Base-by-base conservation (phyloP, 2,113 vertebrate species). In the Dermatemys mawii region DNA sequence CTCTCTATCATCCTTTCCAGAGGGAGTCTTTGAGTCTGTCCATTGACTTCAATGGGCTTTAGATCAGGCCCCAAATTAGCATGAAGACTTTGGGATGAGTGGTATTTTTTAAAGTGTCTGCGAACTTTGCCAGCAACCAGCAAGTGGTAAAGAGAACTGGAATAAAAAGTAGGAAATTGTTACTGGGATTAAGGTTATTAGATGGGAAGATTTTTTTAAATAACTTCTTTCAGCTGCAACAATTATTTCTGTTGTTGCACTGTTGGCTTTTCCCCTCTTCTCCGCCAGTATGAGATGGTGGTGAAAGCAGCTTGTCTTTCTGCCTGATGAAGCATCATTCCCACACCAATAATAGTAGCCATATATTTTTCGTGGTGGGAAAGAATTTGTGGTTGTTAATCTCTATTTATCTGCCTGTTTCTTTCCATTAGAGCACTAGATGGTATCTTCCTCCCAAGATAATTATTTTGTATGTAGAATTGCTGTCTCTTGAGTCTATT, bases 161-260 rank as follows among this genome's bases (percentile, higher is more conserved):
- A 73, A 54, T 24, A 67, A 81, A 53, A 16, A n/a, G 5, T 21
- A 90, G 80, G 73, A 89, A 94, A 83, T 86, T 86, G 63, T 93
- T 91, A 26, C 78, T 88, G 46, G 84, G 81, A 78, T 86, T 86
- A 50, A 44, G 92, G 78, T 48, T 83, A 86, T 84, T 79, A 84
- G 86, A 94, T 78, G 35, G 29, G 70, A 78, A 82, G 83, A 32
- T 41, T 44, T 63, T n/a, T 89, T 41, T 53, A 22, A 53, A n/a
- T 93, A 86, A 83, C 76, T 35, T 89, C 29, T 90, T 78, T 73
- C 94, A 95, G 95, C 91, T 95, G 88, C 94, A 96, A 82, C 83
- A 89, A 35, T 89, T 93, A 89, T 84, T 95, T 84, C 35, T 88
- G 60, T 50, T 95, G 78, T 13, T 80, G 67, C 57, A 51, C 13